Evolutionary conservation across 2,797 vertebrate genomes (phyloP).

Genomic region (Pelobates cultripes): DNA sequence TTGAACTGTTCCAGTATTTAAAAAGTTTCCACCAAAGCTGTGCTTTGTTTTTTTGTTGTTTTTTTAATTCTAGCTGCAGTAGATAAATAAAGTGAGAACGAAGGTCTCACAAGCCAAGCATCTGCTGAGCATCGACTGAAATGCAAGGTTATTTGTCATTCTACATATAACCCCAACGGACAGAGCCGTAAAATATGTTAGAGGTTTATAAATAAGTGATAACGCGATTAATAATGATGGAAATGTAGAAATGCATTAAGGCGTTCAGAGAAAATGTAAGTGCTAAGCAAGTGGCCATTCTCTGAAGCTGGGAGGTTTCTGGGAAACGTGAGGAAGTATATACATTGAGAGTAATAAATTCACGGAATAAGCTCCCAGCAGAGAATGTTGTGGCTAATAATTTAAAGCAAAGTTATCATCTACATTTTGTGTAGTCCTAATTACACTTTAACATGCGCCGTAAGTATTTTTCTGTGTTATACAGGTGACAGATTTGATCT

Average conservation of each 20-base stretch:
- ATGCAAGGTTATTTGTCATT: neutral
- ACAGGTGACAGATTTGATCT: too few species aligned
- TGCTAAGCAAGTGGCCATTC: conserved; percentile 5
- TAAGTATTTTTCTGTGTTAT: neutral
- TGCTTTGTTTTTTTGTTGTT: too few species aligned
- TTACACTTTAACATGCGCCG: neutral
- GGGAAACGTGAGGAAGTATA: neutral
- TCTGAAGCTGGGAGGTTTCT: neutral
- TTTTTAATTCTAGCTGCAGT: neutral
- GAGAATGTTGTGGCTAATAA: neutral
- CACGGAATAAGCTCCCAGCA: neutral
- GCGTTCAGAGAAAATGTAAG: neutral
- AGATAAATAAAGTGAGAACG: neutral
- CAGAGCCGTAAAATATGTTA: neutral
- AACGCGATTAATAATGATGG: neutral
- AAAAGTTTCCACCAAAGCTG: too few species aligned
- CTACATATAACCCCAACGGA: neutral
- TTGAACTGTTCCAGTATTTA: too few species aligned
- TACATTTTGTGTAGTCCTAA: neutral
- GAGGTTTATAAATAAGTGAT: neutral
- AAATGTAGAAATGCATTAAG: neutral
- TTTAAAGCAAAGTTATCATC: neutral
- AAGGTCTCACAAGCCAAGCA: neutral
- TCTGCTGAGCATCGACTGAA: neutral
- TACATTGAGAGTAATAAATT: neutral